phyloP scores from a whole-genome alignment of 2,113 vertebrate genomes.

The Laterallus jamaicensis region DNA sequence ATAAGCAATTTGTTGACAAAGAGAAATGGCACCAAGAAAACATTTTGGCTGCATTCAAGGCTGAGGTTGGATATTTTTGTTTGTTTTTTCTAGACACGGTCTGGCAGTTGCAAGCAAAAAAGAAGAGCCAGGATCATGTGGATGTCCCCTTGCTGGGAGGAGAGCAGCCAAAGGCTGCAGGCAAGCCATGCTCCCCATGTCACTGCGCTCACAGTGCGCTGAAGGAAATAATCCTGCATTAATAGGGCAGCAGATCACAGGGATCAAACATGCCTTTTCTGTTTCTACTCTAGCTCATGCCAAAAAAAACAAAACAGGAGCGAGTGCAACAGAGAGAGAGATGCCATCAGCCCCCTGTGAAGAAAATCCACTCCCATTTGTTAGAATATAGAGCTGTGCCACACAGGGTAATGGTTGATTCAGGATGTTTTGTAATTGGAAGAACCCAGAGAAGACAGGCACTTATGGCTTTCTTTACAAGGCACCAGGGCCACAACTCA shows the following conservation, averaged over 20 bases:
- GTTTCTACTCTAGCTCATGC: not conserved
- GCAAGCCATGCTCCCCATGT: conserved; percentile 39
- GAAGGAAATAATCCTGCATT: conserved; percentile 51
- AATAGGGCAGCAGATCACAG: conserved; percentile 36
- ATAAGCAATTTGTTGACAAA: conserved; percentile 39
- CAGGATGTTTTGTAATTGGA: not conserved
- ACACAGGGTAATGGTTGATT: not conserved
- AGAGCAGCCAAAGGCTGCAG: not conserved
- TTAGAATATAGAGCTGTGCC: not conserved
- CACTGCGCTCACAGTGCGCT: not conserved
- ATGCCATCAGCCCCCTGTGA: not conserved
- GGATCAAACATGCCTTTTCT: conserved; percentile 13
- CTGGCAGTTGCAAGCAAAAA: conserved; percentile 41
- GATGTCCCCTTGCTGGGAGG: conserved; percentile 2
- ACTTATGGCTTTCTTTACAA: not conserved
- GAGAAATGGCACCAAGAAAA: conserved; percentile 46
- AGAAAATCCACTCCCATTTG: not conserved
- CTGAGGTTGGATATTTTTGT: not conserved
- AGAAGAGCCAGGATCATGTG: conserved; percentile 12
- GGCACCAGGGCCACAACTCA: not conserved
- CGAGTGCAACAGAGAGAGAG: not conserved
- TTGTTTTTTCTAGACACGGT: conserved; percentile 36
- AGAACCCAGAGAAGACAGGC: not conserved
- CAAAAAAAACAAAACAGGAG: not conserved
- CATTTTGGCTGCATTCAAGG: conserved; percentile 19